Percentiles rank a stretch among this genome's conserved stretches.
Conservation (phyloP, 1,140 invertebrate genomes). For the Philotrypesis tridentata region DNA sequence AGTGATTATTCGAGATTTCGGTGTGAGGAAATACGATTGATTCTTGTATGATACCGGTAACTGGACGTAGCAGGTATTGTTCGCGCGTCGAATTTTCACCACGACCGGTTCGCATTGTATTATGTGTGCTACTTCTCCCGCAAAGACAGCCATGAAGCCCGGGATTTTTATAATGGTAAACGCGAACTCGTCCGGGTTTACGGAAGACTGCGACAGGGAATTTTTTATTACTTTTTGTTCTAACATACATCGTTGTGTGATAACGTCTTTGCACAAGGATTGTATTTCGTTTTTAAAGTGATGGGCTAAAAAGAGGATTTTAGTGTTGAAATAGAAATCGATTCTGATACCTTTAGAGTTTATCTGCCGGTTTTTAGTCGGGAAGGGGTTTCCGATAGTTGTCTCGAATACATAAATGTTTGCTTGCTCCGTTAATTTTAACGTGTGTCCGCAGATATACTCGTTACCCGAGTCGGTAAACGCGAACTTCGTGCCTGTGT, state of each 20-base stretch:
- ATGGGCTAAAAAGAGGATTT: conserved; percentile 52
- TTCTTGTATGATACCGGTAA: conserved; percentile 43
- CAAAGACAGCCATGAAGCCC: conserved; percentile 51
- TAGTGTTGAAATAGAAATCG: conserved; percentile 51
- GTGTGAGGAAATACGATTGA: conserved; percentile 38
- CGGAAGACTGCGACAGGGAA: conserved; percentile 32
- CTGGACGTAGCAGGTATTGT: conserved; percentile 43
- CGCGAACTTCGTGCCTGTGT: not conserved
- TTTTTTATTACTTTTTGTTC: conserved; percentile 50
- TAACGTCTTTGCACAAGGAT: conserved; percentile 41
- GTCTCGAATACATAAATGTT: not conserved
- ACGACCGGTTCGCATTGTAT: conserved; percentile 50
- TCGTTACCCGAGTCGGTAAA: not conserved
- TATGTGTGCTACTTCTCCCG: conserved; percentile 56
- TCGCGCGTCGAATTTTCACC: conserved; percentile 35
- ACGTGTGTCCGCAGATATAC: not conserved
- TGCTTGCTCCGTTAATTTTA: not conserved
- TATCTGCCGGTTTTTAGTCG: not conserved
- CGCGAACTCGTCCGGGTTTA: conserved; percentile 54
- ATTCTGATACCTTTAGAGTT: not conserved
- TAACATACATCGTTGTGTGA: conserved; percentile 49
- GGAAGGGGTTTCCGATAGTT: not conserved
- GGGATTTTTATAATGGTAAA: conserved; percentile 51
- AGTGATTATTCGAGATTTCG: conserved; percentile 46
- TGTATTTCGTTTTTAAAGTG: conserved; percentile 41